Evolutionary conservation across 1,140 invertebrate species (phyloP).

Genomic region (Atta texana): DNA sequence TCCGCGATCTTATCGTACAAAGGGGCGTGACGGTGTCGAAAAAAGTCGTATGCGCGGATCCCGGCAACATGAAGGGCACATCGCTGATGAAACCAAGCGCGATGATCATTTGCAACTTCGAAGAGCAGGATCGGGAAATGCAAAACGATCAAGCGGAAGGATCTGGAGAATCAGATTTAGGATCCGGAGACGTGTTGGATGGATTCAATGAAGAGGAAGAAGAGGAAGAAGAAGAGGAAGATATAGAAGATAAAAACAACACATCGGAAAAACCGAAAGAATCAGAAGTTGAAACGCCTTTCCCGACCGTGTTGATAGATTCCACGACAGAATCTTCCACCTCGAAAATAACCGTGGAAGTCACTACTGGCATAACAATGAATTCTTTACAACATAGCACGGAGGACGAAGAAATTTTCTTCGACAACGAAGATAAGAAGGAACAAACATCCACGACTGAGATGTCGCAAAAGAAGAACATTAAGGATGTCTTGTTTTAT

Average conservation of each 20-base stretch:
- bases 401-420: constrained; percentile 76
- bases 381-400: constrained; percentile 15
- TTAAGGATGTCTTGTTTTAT: constrained; percentile 54
- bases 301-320: neutral
- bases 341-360: neutral
- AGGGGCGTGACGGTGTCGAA: constrained; percentile 78
- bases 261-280: neutral
- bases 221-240: neutral
- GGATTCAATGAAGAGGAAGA: constrained; percentile 18
- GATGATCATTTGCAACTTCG: constrained; percentile 75
- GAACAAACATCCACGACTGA: constrained; percentile 35
- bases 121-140: constrained; percentile 82
- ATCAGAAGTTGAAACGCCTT: constrained; percentile 61
- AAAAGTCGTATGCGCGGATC: constrained; percentile 76
- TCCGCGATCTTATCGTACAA: constrained; percentile 76
- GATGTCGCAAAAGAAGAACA: constrained; percentile 7
- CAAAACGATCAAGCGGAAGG: constrained; percentile 78
- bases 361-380: neutral
- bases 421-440: constrained; percentile 76
- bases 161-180: constrained; percentile 55
- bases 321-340: constrained; percentile 11
- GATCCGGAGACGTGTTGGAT: constrained; percentile 45
- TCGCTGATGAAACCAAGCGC: constrained; percentile 75
- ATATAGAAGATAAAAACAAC: constrained; percentile 8
- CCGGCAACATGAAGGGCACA: constrained; percentile 72